These are phyloP conservation scores for Lanistes nyassanus DNA, from an alignment of 1,140 invertebrate species.

Conservation along the genomic window DNA sequence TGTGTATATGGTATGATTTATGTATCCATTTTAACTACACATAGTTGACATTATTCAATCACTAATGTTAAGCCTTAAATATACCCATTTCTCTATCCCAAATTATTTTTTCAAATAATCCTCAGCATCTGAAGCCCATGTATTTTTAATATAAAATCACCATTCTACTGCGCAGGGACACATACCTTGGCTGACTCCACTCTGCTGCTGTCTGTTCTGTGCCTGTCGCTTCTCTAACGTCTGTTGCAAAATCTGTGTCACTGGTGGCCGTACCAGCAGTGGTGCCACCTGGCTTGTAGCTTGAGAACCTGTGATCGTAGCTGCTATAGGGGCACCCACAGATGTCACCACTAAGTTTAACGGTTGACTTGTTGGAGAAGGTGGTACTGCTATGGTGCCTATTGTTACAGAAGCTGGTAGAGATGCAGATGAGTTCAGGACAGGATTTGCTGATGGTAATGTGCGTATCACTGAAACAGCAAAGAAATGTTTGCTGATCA, in stretches of 20 bases:
- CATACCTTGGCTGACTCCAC: constrained; percentile 15
- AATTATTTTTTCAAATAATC: too few species aligned
- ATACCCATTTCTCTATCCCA: too few species aligned
- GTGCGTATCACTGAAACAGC: constrained; percentile 17
- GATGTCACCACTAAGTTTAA: neutral
- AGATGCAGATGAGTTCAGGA: constrained; percentile 5
- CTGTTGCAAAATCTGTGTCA: constrained; percentile 63
- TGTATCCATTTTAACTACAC: neutral
- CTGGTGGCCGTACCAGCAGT: constrained; percentile 67
- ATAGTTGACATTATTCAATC: neutral
- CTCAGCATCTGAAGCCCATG: too few species aligned
- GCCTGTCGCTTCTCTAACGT: constrained; percentile 34
- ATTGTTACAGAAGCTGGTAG: too few species aligned
- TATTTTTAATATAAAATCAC: too few species aligned
- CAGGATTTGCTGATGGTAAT: neutral
- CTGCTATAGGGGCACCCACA: neutral
- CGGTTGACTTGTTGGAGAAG: neutral
- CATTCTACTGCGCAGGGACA: too few species aligned
- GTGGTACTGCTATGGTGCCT: constrained; percentile 7
- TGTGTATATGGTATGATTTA: neutral
- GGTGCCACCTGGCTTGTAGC: constrained; percentile 39
- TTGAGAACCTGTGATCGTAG: constrained; percentile 16
- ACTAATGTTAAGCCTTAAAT: too few species aligned
- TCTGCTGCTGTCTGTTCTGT: constrained; percentile 26
- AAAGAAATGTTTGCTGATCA: too few species aligned